Base-by-base conservation (phyloP, 2,797 vertebrate genomes). In the Urocyon cinereoargenteus region DNA sequence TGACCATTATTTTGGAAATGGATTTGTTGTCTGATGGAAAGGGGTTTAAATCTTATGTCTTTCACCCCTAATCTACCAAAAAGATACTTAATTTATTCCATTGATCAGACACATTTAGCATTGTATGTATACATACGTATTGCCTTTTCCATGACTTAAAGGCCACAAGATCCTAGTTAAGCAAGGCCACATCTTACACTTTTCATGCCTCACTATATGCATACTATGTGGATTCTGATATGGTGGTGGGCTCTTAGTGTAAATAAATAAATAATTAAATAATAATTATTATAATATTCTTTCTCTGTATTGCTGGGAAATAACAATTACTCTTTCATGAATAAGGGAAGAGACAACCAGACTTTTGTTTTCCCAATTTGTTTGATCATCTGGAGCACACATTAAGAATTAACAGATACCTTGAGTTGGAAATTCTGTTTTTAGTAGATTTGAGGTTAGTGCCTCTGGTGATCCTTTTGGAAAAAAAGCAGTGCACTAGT, bases 1-100 rank as follows among this genome's bases (percentile, higher is more conserved):
- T 93, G 66, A 59, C 15, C 3, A 2, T 86, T 86, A 73, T 72
- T 85, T 96, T 96, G 66, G 31, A 75, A 94, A n/a, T 91, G 51
- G 15, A 5, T 86, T 86, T 91, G 59, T 86, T 40, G n/a, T 70
- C 26, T 95, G 82, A 53, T 91, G 21, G 62, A 26, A 86, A 72
- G 53, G n/a, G 45, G 13, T 81, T 91, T 95, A 79, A 70, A 85
- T 78, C 24, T 14, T 22, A 59, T 15, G 40, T 40, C 45, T 64
- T 49, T 13, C 22, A 55, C 40, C 16, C 57, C 55, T 55, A 11
- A 59, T 13, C 22, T 92, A 40, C 24, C 9, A 45, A 26, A 82
- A 87, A 77, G 68, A 19, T 73, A 40, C 51, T 77, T 66, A 82
- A 45, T 61, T 91, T 31, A 86, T 91, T 55, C 19, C 21, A 14